These are phyloP conservation scores for Parazoanthus darwini DNA, from an alignment of 92 coral and sea anemone species.

Conservation along the genomic window DNA sequence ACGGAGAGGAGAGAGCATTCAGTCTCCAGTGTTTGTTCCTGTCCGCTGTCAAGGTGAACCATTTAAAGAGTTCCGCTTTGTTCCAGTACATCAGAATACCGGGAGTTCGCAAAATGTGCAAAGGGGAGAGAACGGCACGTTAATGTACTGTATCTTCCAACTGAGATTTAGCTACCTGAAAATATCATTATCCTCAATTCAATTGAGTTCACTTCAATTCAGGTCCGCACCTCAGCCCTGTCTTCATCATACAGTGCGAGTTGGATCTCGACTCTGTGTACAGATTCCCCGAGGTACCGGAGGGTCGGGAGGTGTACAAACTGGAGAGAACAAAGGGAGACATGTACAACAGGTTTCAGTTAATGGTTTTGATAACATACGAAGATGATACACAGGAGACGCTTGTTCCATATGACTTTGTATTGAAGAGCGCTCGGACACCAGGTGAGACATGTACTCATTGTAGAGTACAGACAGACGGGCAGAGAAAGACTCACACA, in stretches of 20 bases:
- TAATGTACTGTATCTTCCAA: neutral
- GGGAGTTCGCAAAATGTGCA: too few species aligned
- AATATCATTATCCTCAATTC: too few species aligned
- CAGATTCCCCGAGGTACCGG: constrained; percentile 20
- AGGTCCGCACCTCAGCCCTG: neutral
- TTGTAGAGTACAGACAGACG: neutral
- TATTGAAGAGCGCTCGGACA: constrained; percentile 17
- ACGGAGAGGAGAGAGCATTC: too few species aligned
- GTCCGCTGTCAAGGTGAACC: too few species aligned
- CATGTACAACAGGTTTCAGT: constrained; percentile 19
- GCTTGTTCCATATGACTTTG: constrained; percentile 33
- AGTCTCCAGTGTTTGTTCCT: too few species aligned
- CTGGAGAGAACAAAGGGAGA: constrained; percentile 36
- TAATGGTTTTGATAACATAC: constrained; percentile 13
- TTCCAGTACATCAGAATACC: too few species aligned
- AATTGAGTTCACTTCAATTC: neutral
- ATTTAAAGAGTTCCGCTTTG: too few species aligned
- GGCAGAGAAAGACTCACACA: neutral
- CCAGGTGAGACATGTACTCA: constrained; percentile 8
- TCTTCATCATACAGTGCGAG: neutral
- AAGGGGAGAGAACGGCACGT: neutral
- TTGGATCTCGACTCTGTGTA: constrained; percentile 37
- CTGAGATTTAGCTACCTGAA: neutral
- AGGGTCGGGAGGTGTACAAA: constrained; percentile 35
- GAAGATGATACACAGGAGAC: constrained; percentile 22